phyloP scores from a whole-genome alignment of 1,140 invertebrate species.

The Harpegnathos saltator region DNA sequence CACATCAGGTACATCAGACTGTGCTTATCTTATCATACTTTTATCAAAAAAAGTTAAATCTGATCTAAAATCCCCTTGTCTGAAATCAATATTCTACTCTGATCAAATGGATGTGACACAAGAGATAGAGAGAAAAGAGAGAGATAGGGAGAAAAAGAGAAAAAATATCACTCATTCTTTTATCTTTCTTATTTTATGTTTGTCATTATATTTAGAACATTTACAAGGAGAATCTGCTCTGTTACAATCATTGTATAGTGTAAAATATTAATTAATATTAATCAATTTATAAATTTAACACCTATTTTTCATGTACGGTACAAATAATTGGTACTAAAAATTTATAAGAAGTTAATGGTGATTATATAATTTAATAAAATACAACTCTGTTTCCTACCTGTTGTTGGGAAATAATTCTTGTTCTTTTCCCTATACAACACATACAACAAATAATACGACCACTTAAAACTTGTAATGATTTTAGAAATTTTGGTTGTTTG shows the following conservation, averaged over 20 bases:
- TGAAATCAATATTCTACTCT: neutral
- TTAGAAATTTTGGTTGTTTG: neutral
- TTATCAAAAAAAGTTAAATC: conserved; percentile 9
- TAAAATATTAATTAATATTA: neutral
- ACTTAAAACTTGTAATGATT: neutral
- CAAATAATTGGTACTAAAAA: neutral
- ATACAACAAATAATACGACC: conserved; percentile 65
- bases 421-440: conserved; percentile 76
- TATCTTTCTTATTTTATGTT: conserved; percentile 31
- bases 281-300: neutral
- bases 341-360: neutral
- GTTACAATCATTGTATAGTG: neutral
- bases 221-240: neutral
- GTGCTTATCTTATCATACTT: conserved; percentile 47
- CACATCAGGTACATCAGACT: neutral
- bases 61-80: neutral
- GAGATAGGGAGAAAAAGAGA: no score
- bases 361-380: neutral
- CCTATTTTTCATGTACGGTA: neutral
- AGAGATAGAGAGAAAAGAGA: no score
- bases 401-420: conserved; percentile 81
- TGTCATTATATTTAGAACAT: conserved; percentile 22
- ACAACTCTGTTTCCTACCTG: conserved; percentile 70
- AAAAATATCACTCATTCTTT: conserved; percentile 19
- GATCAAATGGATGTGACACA: neutral